A percentile compares a stretch with the other conserved stretches of the same genome.
Conservation (phyloP, 2,113 vertebrate genomes). For the Vidua macroura region DNA sequence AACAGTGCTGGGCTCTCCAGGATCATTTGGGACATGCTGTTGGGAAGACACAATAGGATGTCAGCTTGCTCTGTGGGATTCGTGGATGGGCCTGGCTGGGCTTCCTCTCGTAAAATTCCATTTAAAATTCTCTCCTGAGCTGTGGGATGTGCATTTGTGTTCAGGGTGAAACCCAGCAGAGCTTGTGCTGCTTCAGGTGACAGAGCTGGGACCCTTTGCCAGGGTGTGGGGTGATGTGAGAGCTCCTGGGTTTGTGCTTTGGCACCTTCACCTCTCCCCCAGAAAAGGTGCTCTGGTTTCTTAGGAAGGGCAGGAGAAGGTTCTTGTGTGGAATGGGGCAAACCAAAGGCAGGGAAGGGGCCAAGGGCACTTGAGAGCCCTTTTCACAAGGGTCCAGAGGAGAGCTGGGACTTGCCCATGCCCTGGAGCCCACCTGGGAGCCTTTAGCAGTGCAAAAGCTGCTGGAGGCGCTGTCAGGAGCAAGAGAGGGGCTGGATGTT, state of each 20-base stretch:
- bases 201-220: not conserved
- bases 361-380: not conserved
- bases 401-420: not conserved
- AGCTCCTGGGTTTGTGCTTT: not conserved
- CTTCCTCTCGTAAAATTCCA: not conserved
- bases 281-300: not conserved
- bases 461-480: not conserved
- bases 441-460: not conserved
- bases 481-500: not conserved
- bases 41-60: fast-evolving
- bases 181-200: not conserved
- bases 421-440: not conserved
- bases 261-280: not conserved
- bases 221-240: not conserved
- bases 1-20: not conserved
- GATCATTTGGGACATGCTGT: not conserved
- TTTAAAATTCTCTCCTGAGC: not conserved
- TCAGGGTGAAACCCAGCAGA: not conserved
- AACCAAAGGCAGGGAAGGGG: not conserved
- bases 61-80: not conserved
- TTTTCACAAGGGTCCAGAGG: not conserved
- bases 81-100: fast-evolving
- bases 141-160: not conserved
- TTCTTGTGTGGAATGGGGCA: not conserved
- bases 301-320: not conserved